A percentile compares a stretch with the other conserved stretches of the same genome.
Conservation (phyloP, 1,140 invertebrate species). For the Vanessa atalanta region DNA sequence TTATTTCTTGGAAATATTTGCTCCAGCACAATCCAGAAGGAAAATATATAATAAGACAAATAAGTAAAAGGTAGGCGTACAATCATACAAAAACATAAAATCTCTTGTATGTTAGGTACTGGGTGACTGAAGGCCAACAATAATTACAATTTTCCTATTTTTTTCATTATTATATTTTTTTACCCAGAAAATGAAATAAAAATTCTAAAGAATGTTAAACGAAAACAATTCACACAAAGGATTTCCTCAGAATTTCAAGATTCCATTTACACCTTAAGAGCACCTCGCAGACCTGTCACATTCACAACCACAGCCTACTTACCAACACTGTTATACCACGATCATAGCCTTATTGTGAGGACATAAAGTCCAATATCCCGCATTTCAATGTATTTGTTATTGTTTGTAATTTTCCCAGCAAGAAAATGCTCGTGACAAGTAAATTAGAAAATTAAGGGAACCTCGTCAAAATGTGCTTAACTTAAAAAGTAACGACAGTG, state of each 20-base stretch:
- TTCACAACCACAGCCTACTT: constrained; percentile 43
- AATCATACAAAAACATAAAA: no score
- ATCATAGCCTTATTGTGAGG: constrained; percentile 21
- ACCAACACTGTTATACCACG: constrained; percentile 22
- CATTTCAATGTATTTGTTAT: background rate
- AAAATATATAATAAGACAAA: no score
- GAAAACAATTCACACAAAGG: constrained; percentile 48
- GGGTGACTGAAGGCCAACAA: background rate
- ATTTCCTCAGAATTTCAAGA: constrained; percentile 49
- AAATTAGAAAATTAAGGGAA: constrained; percentile 55
- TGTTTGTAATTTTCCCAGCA: constrained; percentile 52
- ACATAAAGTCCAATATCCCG: constrained; percentile 28
- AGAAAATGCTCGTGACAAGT: constrained; percentile 56
- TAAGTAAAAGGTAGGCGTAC: no score
- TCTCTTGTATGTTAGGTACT: no score
- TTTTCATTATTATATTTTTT: background rate
- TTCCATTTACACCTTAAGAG: constrained; percentile 53
- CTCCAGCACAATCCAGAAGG: no score
- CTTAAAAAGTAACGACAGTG: background rate
- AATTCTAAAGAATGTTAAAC: background rate
- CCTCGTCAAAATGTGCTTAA: constrained; percentile 21
- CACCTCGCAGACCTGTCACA: constrained; percentile 54
- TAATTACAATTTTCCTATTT: background rate
- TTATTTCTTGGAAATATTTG: no score
- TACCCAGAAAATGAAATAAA: background rate